Conservation (phyloP, 2,797 vertebrate genomes). For the Fistularia commersonii region DNA sequence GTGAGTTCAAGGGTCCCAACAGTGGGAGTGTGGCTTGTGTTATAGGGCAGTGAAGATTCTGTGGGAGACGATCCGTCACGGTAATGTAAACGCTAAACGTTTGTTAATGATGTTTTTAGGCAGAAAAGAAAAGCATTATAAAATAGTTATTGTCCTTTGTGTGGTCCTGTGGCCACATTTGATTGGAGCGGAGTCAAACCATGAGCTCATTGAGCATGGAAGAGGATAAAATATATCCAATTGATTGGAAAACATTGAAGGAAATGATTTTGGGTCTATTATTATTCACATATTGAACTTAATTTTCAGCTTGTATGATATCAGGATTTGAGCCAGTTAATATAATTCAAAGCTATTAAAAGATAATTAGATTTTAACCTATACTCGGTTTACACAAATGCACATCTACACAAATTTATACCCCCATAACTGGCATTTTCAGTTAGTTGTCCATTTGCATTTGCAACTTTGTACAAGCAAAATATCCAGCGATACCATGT, state of each 20-base stretch:
- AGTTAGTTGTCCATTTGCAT: neutral
- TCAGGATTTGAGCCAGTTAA: too few relatives aligned
- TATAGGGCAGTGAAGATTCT: constrained; percentile 39
- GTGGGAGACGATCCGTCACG: constrained; percentile 35
- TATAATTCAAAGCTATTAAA: too few relatives aligned
- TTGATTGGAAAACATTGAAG: too few relatives aligned
- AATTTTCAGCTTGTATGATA: too few relatives aligned
- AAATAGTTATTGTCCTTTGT: constrained; percentile 15
- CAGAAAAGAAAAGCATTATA: neutral
- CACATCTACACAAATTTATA: too few relatives aligned
- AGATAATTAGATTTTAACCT: too few relatives aligned
- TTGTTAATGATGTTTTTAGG: constrained; percentile 15
- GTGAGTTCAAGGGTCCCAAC: constrained; percentile 53
- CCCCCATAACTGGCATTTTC: too few relatives aligned
- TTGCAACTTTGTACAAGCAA: neutral
- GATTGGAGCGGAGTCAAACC: constrained; percentile 6
- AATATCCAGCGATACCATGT: neutral
- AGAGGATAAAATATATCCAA: neutral
- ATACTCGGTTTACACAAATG: too few relatives aligned
- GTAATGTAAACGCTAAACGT: constrained; percentile 22
- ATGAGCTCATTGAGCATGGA: neutral
- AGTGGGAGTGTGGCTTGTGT: constrained; percentile 51
- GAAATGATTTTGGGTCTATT: too few relatives aligned
- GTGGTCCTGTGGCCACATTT: constrained; percentile 17
- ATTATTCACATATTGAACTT: too few relatives aligned